Percentiles rank a stretch among this genome's conserved stretches.
Evolutionary conservation across 2,797 vertebrate genomes (phyloP).

Genomic region (Lagocephalus sceleratus): DNA sequence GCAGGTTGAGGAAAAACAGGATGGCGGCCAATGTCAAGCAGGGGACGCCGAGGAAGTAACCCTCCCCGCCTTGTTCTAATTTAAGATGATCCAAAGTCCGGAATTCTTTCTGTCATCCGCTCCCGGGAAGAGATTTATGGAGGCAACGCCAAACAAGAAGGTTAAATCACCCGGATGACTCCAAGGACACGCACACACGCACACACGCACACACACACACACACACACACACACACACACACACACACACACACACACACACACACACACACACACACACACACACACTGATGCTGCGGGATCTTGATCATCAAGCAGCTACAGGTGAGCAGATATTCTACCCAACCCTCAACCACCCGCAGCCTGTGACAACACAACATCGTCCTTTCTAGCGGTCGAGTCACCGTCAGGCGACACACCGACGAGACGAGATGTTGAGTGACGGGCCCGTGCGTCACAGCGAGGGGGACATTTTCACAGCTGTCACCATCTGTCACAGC

Average conservation of each 20-base stretch:
- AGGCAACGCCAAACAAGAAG: neutral
- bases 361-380: too few species aligned
- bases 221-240: neutral
- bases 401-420: too few species aligned
- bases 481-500: constrained; percentile 12
- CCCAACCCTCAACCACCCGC: too few species aligned
- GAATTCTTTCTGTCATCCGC: constrained; percentile 18
- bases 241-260: neutral
- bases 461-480: constrained; percentile 20
- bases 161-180: constrained; percentile 20
- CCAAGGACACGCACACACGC: neutral
- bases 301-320: neutral
- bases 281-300: neutral
- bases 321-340: too few species aligned
- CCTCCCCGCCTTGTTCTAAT: constrained; percentile 40
- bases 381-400: too few species aligned
- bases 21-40: constrained; percentile 29
- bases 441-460: neutral
- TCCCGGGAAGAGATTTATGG: constrained; percentile 11
- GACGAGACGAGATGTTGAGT: constrained; percentile 2
- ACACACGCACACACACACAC: neutral
- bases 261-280: neutral
- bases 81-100: constrained; percentile 23
- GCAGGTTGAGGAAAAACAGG: constrained; percentile 39
- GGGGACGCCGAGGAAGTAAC: constrained; percentile 13